Conservation (phyloP, 2,113 vertebrate genomes). For the Equus przewalskii region DNA sequence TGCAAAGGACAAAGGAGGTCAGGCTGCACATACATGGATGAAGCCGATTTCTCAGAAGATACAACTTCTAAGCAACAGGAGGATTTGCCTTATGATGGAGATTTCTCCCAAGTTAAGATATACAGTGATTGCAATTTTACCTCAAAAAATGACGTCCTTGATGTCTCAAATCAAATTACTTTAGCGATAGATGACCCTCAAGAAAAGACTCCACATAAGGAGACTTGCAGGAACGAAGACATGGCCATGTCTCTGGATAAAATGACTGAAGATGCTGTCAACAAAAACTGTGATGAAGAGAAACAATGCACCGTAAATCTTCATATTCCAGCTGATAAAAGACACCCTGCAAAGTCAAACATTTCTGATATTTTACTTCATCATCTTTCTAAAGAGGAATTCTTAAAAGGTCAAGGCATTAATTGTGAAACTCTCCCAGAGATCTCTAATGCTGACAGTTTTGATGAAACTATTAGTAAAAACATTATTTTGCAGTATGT, state of each 20-base stretch:
- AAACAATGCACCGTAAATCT: neutral
- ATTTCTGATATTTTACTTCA: conserved; percentile 88
- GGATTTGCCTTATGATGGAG: conserved; percentile 90
- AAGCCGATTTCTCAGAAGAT: conserved; percentile 79
- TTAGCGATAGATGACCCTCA: conserved; percentile 43
- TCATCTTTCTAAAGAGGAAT: conserved; percentile 89
- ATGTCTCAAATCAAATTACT: conserved; percentile 7
- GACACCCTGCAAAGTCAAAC: conserved; percentile 70
- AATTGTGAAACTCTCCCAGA: conserved; percentile 93
- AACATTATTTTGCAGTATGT: conserved; percentile 45
- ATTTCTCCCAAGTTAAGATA: neutral
- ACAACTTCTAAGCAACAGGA: conserved; percentile 91
- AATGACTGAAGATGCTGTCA: neutral
- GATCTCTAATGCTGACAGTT: conserved; percentile 89
- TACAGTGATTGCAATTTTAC: neutral
- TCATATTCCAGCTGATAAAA: neutral
- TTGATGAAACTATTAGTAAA: conserved; percentile 84
- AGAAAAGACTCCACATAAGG: neutral
- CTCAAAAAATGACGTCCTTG: neutral
- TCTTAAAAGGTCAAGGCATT: conserved; percentile 87
- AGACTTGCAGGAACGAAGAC: neutral
- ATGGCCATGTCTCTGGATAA: rapidly evolving
- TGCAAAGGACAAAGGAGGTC: conserved; percentile 74
- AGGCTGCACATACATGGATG: conserved; percentile 53
- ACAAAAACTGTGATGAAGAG: neutral